Percentiles rank a stretch among this genome's conserved stretches.
Conservation (phyloP, 92 coral and sea anemone species). For the Porites rus region DNA sequence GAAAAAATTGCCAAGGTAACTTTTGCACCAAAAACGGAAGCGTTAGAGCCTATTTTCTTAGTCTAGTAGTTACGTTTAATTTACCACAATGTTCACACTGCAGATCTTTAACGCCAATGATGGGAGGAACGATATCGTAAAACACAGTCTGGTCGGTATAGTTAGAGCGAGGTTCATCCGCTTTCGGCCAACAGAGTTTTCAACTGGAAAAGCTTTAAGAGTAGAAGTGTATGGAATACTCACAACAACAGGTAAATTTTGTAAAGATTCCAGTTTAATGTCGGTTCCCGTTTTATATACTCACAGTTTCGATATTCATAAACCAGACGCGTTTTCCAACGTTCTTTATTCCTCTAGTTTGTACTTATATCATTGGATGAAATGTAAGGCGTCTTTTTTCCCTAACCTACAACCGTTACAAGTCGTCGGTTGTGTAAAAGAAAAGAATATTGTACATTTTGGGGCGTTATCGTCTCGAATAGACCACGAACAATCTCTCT, state of each 20-base stretch:
- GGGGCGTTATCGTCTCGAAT: no score
- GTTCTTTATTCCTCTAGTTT: no score
- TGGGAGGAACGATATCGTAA: slow-evolving; percentile 23
- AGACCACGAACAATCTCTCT: no score
- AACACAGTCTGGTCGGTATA: slow-evolving; percentile 1
- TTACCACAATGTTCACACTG: background rate
- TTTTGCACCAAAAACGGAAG: no score
- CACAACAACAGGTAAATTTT: background rate
- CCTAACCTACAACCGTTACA: no score
- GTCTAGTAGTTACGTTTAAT: no score
- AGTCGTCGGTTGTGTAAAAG: no score
- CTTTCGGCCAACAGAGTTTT: slow-evolving; percentile 7
- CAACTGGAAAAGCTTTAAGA: slow-evolving; percentile 29
- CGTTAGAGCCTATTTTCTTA: background rate
- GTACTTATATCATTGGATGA: no score
- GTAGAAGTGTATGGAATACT: slow-evolving; percentile 60
- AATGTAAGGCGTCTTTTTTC: no score
- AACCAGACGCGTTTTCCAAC: background rate
- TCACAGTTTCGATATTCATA: background rate
- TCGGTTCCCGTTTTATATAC: background rate
- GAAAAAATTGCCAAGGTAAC: no score
- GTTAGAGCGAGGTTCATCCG: slow-evolving; percentile 44
- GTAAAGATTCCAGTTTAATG: no score
- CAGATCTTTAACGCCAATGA: slow-evolving; percentile 54
- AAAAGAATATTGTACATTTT: no score